Base-by-base conservation (phyloP, 2,113 vertebrate species). In the Anhinga anhinga region DNA sequence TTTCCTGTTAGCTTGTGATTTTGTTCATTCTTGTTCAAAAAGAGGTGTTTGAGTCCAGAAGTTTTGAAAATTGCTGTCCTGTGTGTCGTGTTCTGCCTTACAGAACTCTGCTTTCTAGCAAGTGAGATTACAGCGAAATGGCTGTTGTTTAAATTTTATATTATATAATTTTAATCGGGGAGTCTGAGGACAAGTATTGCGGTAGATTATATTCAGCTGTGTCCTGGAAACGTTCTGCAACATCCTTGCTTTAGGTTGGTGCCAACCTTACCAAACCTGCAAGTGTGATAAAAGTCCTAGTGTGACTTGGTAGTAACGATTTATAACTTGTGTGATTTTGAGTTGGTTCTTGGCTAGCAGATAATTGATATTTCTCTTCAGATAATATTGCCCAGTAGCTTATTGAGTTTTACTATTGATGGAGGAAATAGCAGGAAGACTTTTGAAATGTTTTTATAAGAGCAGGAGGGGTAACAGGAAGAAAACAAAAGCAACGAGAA, bases 121-220 rank as follows among this genome's bases (percentile, higher is more conserved):
- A 55, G 53, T 40, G 10, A 53, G 30, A 21, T 16, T 16, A 11
- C 81, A 40, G 29, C n/a, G 77, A 58, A 55, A 30, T 19, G 25
- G 7, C 47, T 53, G 14, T 10, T 0, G 0, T 25, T 67, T 45
- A n/a, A 26, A 40, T 61, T 76, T 45, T 15, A 8, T 27, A 1
- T 23, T 34, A 45, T 29, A 14, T 7, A 7, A 26, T 42, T 72
- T 44, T 15, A 34, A 40, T 50, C 34, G 9, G 62, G 38, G 53
- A 84, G 32, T 2, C 0, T 27, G 12, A 52, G 34, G 21, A 42
- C 44, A 11, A 18, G 15, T 25, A 7, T 45, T 52, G 10, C 22
- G 17, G 47, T 16, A 13, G 53, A 11, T 72, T 11, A 10, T 55
- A 16, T 62, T 45, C 36, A 50, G 15, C 26, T 50, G 3, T 25